Conservation (phyloP, 2,797 vertebrate genomes). For the Hylomyscus alleni region DNA sequence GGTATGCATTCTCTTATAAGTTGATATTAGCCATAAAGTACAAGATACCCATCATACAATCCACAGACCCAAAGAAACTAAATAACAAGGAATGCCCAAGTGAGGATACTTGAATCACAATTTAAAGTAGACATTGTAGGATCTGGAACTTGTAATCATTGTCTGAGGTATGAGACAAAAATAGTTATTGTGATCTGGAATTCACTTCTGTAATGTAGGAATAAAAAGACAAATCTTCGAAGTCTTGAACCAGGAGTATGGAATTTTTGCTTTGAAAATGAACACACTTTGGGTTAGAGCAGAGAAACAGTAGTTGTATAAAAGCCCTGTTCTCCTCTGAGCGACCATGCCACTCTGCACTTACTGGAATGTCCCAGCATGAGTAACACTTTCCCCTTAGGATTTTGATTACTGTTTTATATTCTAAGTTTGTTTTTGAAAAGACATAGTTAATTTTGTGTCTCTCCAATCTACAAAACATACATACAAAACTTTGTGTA, state of each 20-base stretch:
- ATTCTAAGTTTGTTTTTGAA: not conserved
- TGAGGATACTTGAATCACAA: not conserved
- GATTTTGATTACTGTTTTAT: not conserved
- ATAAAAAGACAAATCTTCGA: not conserved
- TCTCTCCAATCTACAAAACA: not conserved
- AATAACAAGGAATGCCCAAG: not conserved
- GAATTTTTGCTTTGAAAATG: not conserved
- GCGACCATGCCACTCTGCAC: not conserved
- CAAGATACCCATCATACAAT: not conserved
- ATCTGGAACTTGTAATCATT: not conserved
- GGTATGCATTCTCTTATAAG: not conserved
- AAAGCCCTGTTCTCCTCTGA: not conserved
- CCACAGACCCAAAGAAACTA: not conserved
- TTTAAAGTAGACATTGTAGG: not conserved
- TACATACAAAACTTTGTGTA: not conserved
- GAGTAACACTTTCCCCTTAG: not conserved
- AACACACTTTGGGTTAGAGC: not conserved
- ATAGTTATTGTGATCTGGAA: not conserved
- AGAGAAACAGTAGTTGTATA: not conserved
- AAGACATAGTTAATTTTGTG: not conserved
- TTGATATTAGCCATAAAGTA: no score
- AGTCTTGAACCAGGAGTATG: not conserved
- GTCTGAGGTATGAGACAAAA: not conserved
- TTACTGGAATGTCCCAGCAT: not conserved
- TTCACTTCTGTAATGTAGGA: not conserved